These are phyloP conservation scores for Branchipolynoe longqiensis DNA, from an alignment of 2,888 invertebrate genomes.

Conservation along the genomic window DNA sequence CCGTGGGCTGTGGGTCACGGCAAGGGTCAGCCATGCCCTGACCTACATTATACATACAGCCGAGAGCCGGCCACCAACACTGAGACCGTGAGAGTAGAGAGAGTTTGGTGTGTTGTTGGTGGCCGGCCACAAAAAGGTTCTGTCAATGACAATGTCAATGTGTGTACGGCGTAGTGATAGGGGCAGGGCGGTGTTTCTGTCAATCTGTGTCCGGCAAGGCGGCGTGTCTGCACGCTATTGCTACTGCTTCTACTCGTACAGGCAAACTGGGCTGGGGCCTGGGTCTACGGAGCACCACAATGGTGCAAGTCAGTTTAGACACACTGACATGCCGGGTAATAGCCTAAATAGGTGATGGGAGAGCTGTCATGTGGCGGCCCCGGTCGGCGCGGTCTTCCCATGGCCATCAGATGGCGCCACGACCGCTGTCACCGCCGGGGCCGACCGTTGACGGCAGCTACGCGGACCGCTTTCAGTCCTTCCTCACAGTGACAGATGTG, in stretches of 20 bases:
- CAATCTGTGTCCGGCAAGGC: too few relatives aligned
- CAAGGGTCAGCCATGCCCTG: background rate
- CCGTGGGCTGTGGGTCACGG: background rate
- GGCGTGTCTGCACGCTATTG: background rate
- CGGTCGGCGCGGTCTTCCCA: background rate
- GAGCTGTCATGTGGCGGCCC: background rate
- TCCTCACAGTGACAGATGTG: too few relatives aligned
- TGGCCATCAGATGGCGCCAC: too few relatives aligned
- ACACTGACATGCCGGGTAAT: background rate
- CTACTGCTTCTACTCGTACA: background rate
- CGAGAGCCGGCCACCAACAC: background rate
- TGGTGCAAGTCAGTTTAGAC: background rate
- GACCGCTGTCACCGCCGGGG: too few relatives aligned
- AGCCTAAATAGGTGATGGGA: background rate
- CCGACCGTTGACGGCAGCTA: too few relatives aligned
- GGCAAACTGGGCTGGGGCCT: background rate
- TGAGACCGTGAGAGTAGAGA: too few relatives aligned
- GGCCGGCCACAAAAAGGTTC: too few relatives aligned
- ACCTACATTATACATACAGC: constrained; percentile 26
- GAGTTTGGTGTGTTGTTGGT: too few relatives aligned
- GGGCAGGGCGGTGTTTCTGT: too few relatives aligned
- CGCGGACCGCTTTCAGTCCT: too few relatives aligned
- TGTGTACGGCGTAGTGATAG: too few relatives aligned
- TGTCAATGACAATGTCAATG: too few relatives aligned
- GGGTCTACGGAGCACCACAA: background rate